phyloP scores from a whole-genome alignment of 2,797 vertebrate species.

The Chelon auratus region DNA sequence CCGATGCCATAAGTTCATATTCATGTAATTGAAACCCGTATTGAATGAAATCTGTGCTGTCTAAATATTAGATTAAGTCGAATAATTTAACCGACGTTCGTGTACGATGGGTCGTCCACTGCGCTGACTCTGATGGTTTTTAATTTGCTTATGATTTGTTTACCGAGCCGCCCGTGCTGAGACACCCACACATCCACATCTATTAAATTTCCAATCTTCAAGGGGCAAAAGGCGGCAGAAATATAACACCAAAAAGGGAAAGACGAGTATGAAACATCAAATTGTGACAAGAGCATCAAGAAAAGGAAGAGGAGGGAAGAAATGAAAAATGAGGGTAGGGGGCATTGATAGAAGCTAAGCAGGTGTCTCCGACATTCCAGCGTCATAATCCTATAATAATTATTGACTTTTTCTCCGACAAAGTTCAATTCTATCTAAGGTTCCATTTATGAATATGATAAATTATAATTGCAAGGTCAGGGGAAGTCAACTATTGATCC shows the following conservation, averaged over 20 bases:
- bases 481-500: conserved; percentile 72
- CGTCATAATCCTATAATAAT: conserved; percentile 69
- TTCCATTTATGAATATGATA: conserved; percentile 70
- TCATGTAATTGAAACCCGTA: background rate
- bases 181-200: background rate
- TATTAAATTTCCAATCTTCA: conserved; percentile 7
- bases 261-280: conserved; percentile 2
- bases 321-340: conserved; percentile 7
- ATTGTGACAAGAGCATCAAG: conserved; percentile 8
- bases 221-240: background rate
- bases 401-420: conserved; percentile 63
- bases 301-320: conserved; percentile 12
- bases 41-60: no score
- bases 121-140: conserved; percentile 5
- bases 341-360: conserved; percentile 40
- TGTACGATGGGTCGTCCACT: background rate
- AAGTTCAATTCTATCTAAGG: conserved; percentile 65
- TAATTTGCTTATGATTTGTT: conserved; percentile 10
- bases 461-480: conserved; percentile 72
- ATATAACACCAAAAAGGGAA: background rate
- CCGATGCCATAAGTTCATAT: background rate
- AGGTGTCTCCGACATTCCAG: conserved; percentile 42
- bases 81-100: conserved; percentile 11
- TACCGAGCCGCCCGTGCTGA: background rate
- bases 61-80: background rate